Conservation (phyloP, 2,888 invertebrate species). For the Pinctada fucata region DNA sequence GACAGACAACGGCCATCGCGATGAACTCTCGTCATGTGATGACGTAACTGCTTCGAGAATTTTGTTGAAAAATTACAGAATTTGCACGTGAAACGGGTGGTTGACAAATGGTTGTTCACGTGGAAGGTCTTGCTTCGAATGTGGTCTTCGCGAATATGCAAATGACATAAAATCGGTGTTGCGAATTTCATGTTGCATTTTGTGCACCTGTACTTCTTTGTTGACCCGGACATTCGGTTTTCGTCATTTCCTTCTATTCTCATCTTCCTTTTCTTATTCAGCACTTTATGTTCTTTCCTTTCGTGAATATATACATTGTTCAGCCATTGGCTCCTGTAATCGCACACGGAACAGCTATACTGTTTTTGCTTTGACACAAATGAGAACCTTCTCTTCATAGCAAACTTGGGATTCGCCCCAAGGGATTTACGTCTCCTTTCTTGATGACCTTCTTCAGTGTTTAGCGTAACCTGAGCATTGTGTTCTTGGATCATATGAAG, state of each 20-base stretch:
- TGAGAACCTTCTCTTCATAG: slow-evolving; percentile 47
- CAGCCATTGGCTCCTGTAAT: slow-evolving; percentile 91
- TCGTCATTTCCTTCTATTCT: slow-evolving; percentile 21
- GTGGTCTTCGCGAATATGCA: slow-evolving; percentile 69
- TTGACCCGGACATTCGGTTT: slow-evolving; percentile 1
- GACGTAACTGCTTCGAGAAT: slow-evolving; percentile 62
- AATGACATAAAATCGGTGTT: slow-evolving; percentile 65
- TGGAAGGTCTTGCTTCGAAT: slow-evolving; percentile 61
- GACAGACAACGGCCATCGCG: slow-evolving; percentile 32
- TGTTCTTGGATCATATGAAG: slow-evolving; percentile 78
- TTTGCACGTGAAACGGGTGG: slow-evolving; percentile 58
- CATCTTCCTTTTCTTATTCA: slow-evolving; percentile 45
- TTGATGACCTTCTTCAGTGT: slow-evolving; percentile 55
- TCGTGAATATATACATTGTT: slow-evolving; percentile 95
- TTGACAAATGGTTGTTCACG: slow-evolving; percentile 53
- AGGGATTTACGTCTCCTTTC: slow-evolving; percentile 36
- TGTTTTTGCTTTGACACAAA: slow-evolving; percentile 78
- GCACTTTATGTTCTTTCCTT: slow-evolving; percentile 80
- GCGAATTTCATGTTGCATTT: slow-evolving; percentile 70
- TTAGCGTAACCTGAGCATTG: slow-evolving; percentile 69
- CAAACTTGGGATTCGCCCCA: slow-evolving; percentile 51
- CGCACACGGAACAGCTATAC: slow-evolving; percentile 93
- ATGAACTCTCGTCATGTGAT: slow-evolving; percentile 58
- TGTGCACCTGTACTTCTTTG: slow-evolving; percentile 70
- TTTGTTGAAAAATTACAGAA: slow-evolving; percentile 65